A percentile compares a stretch with the other conserved stretches of the same genome.
phyloP scores from a whole-genome alignment of 2,888 invertebrate genomes.

The Eristalis arbustorum region DNA sequence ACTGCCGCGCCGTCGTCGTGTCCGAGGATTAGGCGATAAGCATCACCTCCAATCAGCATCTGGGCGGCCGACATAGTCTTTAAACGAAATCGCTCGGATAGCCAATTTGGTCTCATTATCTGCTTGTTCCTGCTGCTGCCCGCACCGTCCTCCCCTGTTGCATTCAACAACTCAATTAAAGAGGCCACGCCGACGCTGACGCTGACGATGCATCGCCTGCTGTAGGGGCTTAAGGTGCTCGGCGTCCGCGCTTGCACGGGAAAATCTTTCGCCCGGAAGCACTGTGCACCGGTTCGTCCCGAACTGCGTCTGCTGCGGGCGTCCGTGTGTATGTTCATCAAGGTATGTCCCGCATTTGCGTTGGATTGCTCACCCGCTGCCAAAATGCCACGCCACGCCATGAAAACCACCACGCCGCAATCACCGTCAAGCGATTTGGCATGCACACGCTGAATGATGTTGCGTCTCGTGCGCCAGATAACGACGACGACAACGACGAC shows the following conservation, averaged over 20 bases:
- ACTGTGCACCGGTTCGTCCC: slow-evolving; percentile 27
- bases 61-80: slow-evolving; percentile 27
- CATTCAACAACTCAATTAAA: slow-evolving; percentile 55
- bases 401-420: neutral
- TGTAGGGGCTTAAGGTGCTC: neutral
- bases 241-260: slow-evolving; percentile 11
- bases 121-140: slow-evolving; percentile 2
- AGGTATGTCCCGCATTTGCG: slow-evolving; percentile 57
- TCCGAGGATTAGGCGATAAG: slow-evolving; percentile 58
- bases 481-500: slow-evolving; percentile 18
- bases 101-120: slow-evolving; percentile 30
- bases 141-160: neutral
- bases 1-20: slow-evolving; percentile 14
- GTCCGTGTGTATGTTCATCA: slow-evolving; percentile 23
- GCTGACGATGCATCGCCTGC: no score
- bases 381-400: slow-evolving; percentile 22
- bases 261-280: slow-evolving; percentile 43
- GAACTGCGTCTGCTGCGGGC: slow-evolving; percentile 38
- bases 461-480: slow-evolving; percentile 46
- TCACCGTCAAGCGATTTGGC: slow-evolving; percentile 62
- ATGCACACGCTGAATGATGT: slow-evolving; percentile 45
- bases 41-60: slow-evolving; percentile 54
- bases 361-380: slow-evolving; percentile 43
- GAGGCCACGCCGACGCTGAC: slow-evolving; percentile 23
- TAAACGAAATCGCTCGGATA: slow-evolving; percentile 25